Conservation (phyloP, 2,113 vertebrate species). For the Brienomyrus longianalis region DNA sequence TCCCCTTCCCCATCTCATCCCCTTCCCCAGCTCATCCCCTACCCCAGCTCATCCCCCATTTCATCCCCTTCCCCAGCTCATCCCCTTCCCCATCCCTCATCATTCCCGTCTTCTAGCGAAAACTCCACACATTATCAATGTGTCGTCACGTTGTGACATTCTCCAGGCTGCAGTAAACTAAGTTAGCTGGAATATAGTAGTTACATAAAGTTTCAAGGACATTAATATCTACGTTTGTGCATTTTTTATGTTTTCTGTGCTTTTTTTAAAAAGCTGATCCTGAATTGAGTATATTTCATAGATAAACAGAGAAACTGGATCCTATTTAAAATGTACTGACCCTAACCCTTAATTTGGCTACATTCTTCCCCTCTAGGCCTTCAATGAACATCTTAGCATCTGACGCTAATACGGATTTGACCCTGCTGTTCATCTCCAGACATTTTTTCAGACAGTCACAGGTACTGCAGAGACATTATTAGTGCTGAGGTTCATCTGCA, state of each 20-base stretch:
- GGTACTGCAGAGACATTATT: neutral
- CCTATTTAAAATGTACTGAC: neutral
- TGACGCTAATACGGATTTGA: neutral
- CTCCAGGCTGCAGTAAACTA: neutral
- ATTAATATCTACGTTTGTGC: neutral
- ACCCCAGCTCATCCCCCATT: too few relatives aligned
- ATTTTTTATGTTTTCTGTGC: neutral
- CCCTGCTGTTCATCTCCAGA: constrained; percentile 1
- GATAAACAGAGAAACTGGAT: neutral
- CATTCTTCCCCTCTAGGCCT: neutral
- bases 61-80: too few relatives aligned
- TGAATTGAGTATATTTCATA: neutral
- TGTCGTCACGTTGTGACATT: neutral
- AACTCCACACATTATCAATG: neutral
- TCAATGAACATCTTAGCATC: neutral
- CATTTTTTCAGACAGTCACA: neutral
- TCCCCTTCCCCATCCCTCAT: neutral
- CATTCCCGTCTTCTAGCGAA: neutral
- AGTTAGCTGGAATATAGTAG: neutral
- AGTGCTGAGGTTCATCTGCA: neutral
- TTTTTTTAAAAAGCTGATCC: neutral
- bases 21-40: too few relatives aligned
- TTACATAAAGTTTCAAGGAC: neutral
- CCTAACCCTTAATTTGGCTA: neutral
- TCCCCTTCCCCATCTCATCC: too few relatives aligned